Percentiles rank a stretch among this genome's conserved stretches.
These are phyloP conservation scores for Sesia bembeciformis DNA, from an alignment of 2,888 invertebrate species.

Conservation along the genomic window DNA sequence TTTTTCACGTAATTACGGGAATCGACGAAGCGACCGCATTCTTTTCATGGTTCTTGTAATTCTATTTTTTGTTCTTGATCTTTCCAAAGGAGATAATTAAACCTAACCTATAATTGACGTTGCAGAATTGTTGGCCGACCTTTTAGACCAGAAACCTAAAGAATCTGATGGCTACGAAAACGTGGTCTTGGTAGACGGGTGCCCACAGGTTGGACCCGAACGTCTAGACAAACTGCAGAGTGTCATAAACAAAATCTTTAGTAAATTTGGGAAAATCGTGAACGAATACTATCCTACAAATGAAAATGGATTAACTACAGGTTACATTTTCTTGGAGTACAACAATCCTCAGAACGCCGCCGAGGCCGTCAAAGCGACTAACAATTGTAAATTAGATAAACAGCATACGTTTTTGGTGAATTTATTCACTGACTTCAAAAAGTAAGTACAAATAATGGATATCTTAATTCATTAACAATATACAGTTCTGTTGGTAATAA, in stretches of 20 bases:
- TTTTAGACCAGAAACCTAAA: conserved; percentile 90
- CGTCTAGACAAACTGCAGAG: conserved; percentile 93
- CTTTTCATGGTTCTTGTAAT: conserved; percentile 6
- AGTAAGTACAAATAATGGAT: conserved; percentile 71
- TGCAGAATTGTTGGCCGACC: conserved; percentile 93
- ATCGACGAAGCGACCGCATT: conserved; percentile 12
- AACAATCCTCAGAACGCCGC: conserved; percentile 87
- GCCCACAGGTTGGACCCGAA: conserved; percentile 94
- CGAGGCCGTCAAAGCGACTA: conserved; percentile 90
- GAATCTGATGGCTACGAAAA: conserved; percentile 97
- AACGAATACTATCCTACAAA: conserved; percentile 91
- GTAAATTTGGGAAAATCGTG: conserved; percentile 87
- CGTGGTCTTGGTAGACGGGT: conserved; percentile 96
- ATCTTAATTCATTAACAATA: neutral
- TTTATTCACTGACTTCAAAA: conserved; percentile 95
- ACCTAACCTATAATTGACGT: conserved; percentile 72
- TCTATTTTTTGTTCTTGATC: conserved; percentile 7
- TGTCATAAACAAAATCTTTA: conserved; percentile 93
- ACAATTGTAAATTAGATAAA: conserved; percentile 96
- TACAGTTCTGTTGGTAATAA: neutral
- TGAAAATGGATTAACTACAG: conserved; percentile 89
- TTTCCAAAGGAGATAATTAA: conserved; percentile 15
- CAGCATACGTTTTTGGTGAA: conserved; percentile 95
- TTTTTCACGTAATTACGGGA: conserved; percentile 19
- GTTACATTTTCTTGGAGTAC: conserved; percentile 95